phyloP scores from a whole-genome alignment of 2,797 vertebrate genomes.

The Nothura maculosa region DNA sequence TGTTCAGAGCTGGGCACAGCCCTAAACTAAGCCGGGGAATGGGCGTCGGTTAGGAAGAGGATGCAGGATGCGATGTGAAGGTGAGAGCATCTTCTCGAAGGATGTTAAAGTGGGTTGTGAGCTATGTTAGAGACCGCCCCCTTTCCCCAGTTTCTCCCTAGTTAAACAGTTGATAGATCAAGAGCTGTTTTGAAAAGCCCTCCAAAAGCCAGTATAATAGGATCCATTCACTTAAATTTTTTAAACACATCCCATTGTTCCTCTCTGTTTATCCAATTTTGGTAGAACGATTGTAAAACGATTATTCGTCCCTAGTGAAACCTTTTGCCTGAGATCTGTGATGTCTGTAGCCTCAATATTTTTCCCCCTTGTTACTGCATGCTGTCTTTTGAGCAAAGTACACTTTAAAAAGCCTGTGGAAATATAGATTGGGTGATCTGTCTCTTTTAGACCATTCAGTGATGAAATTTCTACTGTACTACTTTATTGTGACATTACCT shows the following conservation, averaged over 20 bases:
- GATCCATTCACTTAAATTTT: not conserved
- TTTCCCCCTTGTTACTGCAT: not conserved
- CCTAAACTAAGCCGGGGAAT: not conserved
- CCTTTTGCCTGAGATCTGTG: not conserved
- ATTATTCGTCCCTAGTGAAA: not conserved
- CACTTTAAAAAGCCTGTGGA: not conserved
- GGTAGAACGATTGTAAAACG: not conserved
- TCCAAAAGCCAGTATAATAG: not conserved
- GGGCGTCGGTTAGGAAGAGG: not conserved
- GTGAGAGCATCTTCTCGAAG: fast-evolving
- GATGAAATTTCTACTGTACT: conserved; percentile 68
- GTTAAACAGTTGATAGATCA: not conserved
- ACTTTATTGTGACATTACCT: conserved; percentile 69
- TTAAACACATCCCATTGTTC: not conserved
- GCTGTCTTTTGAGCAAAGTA: not conserved
- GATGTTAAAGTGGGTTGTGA: not conserved
- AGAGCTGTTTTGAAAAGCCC: not conserved
- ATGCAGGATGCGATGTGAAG: not conserved
- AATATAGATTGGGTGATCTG: conserved; percentile 54
- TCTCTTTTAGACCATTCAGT: conserved; percentile 63
- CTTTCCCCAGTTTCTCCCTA: not conserved
- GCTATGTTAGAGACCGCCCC: not conserved
- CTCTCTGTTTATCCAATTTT: not conserved
- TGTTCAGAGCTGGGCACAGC: not conserved
- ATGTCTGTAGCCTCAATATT: not conserved